Percentiles rank a stretch among this genome's conserved stretches.
Evolutionary conservation across 2,797 vertebrate species (phyloP).

Genomic region (Pempheris klunzingeri): DNA sequence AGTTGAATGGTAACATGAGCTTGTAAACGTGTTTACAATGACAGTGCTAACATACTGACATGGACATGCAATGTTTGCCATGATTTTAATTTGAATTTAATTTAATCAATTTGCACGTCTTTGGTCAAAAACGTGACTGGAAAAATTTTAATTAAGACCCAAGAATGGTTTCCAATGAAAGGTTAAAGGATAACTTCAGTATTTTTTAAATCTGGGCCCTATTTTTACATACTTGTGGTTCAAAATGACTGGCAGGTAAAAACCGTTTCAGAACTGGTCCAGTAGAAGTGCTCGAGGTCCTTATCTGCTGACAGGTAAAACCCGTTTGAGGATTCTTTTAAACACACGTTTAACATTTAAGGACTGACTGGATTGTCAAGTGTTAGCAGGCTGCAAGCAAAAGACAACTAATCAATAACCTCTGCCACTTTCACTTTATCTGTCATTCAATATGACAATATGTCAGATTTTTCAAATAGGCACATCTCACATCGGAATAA

Average conservation of each 20-base stretch:
- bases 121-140: too few relatives aligned
- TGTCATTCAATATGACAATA: slow-evolving; percentile 57
- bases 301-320: slow-evolving; percentile 3
- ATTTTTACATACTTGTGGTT: too few relatives aligned
- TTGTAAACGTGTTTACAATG: not conserved
- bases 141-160: too few relatives aligned
- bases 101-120: too few relatives aligned
- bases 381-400: slow-evolving; percentile 24
- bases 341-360: slow-evolving; percentile 28
- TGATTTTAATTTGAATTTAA: too few relatives aligned
- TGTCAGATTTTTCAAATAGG: slow-evolving; percentile 54
- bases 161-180: too few relatives aligned
- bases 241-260: too few relatives aligned
- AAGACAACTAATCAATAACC: slow-evolving; percentile 60
- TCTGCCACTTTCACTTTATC: slow-evolving; percentile 44
- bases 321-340: not conserved
- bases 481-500: slow-evolving; percentile 51
- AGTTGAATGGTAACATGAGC: not conserved
- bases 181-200: too few relatives aligned
- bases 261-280: too few relatives aligned
- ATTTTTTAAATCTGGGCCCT: too few relatives aligned
- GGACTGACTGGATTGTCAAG: slow-evolving; percentile 32
- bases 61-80: not conserved
- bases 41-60: not conserved
- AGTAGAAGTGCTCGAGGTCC: not conserved